Evolutionary conservation across 2,888 invertebrate species (phyloP), one percentile per base, ranked within the genome.

Genomic region (Catocala nupta): DNA sequence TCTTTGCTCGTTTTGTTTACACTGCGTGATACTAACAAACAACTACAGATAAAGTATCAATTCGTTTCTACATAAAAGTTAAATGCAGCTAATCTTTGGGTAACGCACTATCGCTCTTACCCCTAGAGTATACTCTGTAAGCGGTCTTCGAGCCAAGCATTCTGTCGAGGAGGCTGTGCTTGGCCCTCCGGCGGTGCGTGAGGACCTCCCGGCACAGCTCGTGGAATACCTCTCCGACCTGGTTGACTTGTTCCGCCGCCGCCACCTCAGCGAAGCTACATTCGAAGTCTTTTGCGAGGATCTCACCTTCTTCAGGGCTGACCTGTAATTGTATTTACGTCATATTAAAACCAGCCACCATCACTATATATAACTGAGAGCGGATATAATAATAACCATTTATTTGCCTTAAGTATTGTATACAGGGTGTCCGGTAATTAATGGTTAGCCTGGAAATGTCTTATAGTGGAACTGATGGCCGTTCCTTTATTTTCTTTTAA

Each of bases 191-290:
- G 78, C 98, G 95, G 9, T 96, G 96, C 16, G 96, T 95, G 64
- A 98, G 92, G 5, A 98, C 97, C 80, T 98, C 97, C 25, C 97
- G 95, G 86, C 97, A 97, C 33, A 98, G 95, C 80, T 98, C 98
- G 84, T 96, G 96, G 92, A 97, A 98, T 13, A 97, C 97, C 70
- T 97, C 97, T 0, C 97, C 97, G 5, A 98, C 97, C 84, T 97
- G 97, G 59, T 96, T 95, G 9, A 97, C 97, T 91, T 98, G 98
- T 87, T 98, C 98, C 0, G 98, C 98, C 0, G 98, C 98, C 0
- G 98, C 96, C 10, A 98, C 97, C 90, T 98, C 98, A 45, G 96
- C 96, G 89, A 98, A 98, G 83, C 96, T 96, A 88, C 98, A 98
- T 83, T 98, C 98, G 82, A 97, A 97, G 86, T 98, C 97, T 86